Evolutionary conservation across 1,140 invertebrate species (phyloP), one percentile per base, ranked within the genome.

Genomic region (Globodera ellingtonae): DNA sequence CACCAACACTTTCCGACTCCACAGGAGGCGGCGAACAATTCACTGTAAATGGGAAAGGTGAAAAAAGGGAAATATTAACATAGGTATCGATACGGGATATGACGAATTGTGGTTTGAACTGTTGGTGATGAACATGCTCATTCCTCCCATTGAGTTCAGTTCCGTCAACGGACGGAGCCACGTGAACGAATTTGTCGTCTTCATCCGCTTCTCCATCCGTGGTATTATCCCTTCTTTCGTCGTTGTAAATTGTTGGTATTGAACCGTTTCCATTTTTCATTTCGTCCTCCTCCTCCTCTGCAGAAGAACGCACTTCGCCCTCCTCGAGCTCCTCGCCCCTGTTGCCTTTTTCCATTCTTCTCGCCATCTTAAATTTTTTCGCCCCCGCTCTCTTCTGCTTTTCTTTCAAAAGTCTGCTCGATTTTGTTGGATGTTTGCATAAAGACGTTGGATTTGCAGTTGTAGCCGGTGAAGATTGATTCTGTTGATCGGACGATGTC

Each of bases 261-360:
- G 66, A 52, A 10, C 52, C 66, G 66, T 24, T 18, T 69, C 18
- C 66, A 8, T n/a, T 9, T 69, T n/a, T 18, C 21, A 13, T 69
- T 9, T 70, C 67, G 10, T 70, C 6, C 10, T 47, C 56, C 10
- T 47, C 56, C 10, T 18, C 18, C 6, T 18, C 56, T 2, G 10
- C 67, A 9, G 7, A 24, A 5, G 75, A 77, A 47, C 9, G 4
- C 24, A 77, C 44, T 79, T 72, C 72, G 9, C 78, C 67, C 70
- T 79, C 78, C 9, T 72, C 78, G 4, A 79, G 7, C 6, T 72
- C 78, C 7, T 72, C 74, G 3, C 78, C 24, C 18, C 8, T 10
- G 6, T 62, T n/a, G 47, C 24, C 35, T 79, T 1, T 10, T 18
- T 50, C 10, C 66, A 79, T 52, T 78, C 44, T 35, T 75, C 10